A percentile compares a stretch with the other conserved stretches of the same genome.
Conservation (phyloP, 2,888 invertebrate genomes). For the Drosophila putrida region DNA sequence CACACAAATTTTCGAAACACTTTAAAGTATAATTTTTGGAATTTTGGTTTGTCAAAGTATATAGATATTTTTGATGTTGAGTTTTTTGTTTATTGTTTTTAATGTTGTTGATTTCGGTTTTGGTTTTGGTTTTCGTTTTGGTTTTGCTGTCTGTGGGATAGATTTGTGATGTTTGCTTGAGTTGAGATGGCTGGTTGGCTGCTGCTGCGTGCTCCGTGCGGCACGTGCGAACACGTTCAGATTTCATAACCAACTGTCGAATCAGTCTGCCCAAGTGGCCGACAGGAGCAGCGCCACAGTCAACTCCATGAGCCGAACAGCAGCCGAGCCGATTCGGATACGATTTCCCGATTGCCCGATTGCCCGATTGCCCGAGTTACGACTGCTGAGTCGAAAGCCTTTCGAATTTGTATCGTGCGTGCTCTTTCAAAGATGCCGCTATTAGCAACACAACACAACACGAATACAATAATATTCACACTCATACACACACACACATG, state of each 20-base stretch:
- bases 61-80: conserved; percentile 5
- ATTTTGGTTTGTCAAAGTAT: conserved; percentile 25
- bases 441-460: conserved; percentile 25
- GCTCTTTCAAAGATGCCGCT: conserved; percentile 45
- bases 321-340: conserved; percentile 29
- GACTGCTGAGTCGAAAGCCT: conserved; percentile 29
- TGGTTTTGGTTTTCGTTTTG: conserved; percentile 23
- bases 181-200: conserved; percentile 65
- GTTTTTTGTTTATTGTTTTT: conserved; percentile 1
- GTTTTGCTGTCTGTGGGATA: conserved; percentile 32
- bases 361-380: conserved; percentile 17
- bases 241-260: conserved; percentile 84
- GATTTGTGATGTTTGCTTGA: conserved; percentile 55
- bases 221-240: conserved; percentile 83
- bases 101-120: conserved; percentile 8
- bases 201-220: conserved; percentile 75
- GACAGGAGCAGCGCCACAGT: conserved; percentile 40
- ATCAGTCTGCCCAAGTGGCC: conserved; percentile 39
- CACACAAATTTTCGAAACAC: conserved; percentile 33
- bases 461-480: conserved; percentile 2
- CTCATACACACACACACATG: background rate
- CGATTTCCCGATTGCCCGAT: conserved; percentile 8
- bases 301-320: conserved; percentile 16
- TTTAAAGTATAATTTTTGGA: conserved; percentile 20
- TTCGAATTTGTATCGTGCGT: conserved; percentile 42